phyloP scores from a whole-genome alignment of 37 sponge, comb jelly and placozoan species.

The Beroe forskalii region DNA sequence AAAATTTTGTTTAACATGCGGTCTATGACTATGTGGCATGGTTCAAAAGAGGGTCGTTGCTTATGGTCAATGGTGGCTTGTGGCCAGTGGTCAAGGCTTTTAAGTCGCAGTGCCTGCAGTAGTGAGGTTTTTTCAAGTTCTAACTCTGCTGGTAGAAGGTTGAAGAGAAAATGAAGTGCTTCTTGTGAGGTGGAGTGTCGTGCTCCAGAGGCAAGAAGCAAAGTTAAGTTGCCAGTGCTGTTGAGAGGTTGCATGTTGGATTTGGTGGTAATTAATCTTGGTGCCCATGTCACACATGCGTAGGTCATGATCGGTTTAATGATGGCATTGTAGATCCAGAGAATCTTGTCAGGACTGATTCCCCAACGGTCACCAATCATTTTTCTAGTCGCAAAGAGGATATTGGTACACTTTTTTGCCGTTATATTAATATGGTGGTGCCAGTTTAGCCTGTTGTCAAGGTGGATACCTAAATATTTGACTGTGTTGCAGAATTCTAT shows the following conservation, averaged over 20 bases:
- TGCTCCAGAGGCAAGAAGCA: conserved; percentile 16
- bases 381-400: background rate
- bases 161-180: too few relatives aligned
- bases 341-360: background rate
- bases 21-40: too few relatives aligned
- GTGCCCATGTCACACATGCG: conserved; percentile 44
- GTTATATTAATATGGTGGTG: background rate
- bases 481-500: conserved; percentile 5
- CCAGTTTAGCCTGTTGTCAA: conserved; percentile 33
- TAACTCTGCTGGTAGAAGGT: too few relatives aligned
- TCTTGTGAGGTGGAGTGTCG: too few relatives aligned
- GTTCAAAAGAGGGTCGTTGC: too few relatives aligned
- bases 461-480: conserved; percentile 21
- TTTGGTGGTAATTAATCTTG: background rate
- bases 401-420: background rate
- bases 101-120: too few relatives aligned
- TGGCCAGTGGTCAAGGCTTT: too few relatives aligned
- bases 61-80: too few relatives aligned
- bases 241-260: background rate
- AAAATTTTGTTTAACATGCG: too few relatives aligned
- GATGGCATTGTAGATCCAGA: conserved; percentile 51
- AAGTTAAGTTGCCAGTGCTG: background rate
- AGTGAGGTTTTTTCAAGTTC: too few relatives aligned
- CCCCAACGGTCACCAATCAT: conserved; percentile 38
- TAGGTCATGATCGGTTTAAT: conserved; percentile 54